Evolutionary conservation across 2,888 invertebrate genomes (phyloP), one percentile per base, ranked within the genome.

Genomic region (Sinopyrophorus schimmeli): DNA sequence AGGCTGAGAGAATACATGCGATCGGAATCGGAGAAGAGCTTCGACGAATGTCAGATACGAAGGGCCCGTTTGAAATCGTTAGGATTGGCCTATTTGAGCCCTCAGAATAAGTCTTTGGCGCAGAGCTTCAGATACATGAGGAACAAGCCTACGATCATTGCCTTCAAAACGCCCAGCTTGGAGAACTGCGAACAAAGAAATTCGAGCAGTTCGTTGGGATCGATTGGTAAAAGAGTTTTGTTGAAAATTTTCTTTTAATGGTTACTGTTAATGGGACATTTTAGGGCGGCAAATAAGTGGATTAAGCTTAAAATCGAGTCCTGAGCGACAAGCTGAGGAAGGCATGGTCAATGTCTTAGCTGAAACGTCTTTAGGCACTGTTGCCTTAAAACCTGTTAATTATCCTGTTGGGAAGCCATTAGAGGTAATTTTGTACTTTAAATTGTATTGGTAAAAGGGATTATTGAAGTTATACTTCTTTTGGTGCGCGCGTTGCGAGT

Each of bases 111-210:
- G 60, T 86, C 87, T 1, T 73, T 91, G 51, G 90, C 89, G 0
- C 89, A 90, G 65, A 89, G 89, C 67, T 92, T 92, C 73, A 80
- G 91, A n/a, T 92, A 92, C 68, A 90, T 92, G 90, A 74, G 92
- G 28, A 86, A 84, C 58, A 92, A 92, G 63, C 93, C 93, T 0
- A 89, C 90, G 0, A 89, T 92, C 55, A 89, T 92, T 34, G 89
- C 90, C 0, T 89, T 91, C 67, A 88, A 89, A 71, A 88, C 91
- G 1, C 92, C 92, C 1, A 87, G 86, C 70, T 71, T 86, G 42
- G 89, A 90, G 56, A 81, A 83, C 61, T 82, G 80, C 60, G 84
- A 88, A 52, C 69, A 78, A 10, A 70, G 79, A 9, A 71, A 77
- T 20, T 78, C 79, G 1, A 77, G 79, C 27, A 79, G 78, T 30